A percentile compares a stretch with the other conserved stretches of the same genome.
phyloP scores from a whole-genome alignment of 2,113 vertebrate species.

The Laticauda laticaudata region DNA sequence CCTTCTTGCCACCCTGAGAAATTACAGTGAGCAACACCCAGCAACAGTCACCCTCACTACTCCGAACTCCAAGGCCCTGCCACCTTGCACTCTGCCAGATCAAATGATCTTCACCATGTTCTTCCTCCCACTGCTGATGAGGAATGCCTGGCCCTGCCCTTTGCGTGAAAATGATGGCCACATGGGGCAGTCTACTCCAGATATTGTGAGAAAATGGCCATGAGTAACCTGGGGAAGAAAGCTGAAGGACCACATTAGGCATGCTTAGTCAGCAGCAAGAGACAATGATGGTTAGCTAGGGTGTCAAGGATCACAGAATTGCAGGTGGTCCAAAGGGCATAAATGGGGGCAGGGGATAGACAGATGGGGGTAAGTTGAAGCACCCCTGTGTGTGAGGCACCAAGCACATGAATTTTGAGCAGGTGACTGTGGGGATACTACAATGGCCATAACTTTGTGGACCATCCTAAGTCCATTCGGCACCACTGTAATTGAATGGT shows the following conservation, averaged over 20 bases:
- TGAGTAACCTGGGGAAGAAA: neutral
- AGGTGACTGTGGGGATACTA: neutral
- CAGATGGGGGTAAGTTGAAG: neutral
- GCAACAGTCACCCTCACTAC: neutral
- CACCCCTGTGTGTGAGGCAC: neutral
- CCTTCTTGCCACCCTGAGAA: neutral
- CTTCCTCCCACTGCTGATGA: neutral
- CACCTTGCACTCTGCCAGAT: neutral
- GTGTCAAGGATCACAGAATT: neutral
- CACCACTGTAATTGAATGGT: neutral
- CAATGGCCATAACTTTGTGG: neutral
- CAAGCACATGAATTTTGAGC: neutral
- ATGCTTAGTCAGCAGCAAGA: neutral
- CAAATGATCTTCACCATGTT: neutral
- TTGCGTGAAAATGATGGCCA: neutral
- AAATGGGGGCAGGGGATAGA: neutral
- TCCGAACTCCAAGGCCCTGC: neutral
- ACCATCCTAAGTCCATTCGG: neutral
- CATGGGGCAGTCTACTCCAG: neutral
- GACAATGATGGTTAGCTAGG: neutral
- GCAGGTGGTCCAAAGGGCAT: neutral
- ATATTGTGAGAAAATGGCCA: neutral
- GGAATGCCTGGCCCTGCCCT: neutral
- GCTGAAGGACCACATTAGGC: neutral
- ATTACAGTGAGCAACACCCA: neutral